Conservation (phyloP, 2,888 invertebrate species). For the Margaritifera margaritifera region DNA sequence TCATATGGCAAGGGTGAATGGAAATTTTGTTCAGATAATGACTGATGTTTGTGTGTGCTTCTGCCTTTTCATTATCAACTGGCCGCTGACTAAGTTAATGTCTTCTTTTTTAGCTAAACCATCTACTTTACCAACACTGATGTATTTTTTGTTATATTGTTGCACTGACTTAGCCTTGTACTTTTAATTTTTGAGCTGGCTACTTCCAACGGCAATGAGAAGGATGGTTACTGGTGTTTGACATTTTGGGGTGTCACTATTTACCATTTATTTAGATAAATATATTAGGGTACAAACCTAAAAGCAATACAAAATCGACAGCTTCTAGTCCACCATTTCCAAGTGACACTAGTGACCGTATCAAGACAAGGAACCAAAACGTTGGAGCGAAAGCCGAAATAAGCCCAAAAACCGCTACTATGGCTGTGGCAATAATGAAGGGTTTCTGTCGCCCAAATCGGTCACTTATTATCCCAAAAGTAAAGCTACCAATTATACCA, state of each 20-base stretch:
- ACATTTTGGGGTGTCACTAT: background rate
- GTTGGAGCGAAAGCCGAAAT: slow-evolving; percentile 52
- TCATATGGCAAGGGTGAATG: too few species aligned
- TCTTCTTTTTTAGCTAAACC: too few species aligned
- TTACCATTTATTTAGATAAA: background rate
- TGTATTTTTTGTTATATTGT: too few species aligned
- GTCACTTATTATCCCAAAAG: slow-evolving; percentile 58
- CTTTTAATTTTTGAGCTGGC: background rate
- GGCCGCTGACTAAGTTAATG: too few species aligned
- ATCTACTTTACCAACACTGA: too few species aligned
- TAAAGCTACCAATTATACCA: slow-evolving; percentile 54
- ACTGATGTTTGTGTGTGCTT: too few species aligned
- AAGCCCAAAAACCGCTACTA: slow-evolving; percentile 56
- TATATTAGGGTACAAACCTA: slow-evolving; percentile 44
- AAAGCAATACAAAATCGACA: slow-evolving; percentile 54
- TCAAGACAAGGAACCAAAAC: slow-evolving; percentile 46
- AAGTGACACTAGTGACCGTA: slow-evolving; percentile 49
- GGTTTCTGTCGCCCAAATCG: slow-evolving; percentile 56
- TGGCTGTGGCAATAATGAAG: slow-evolving; percentile 42
- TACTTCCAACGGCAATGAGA: background rate
- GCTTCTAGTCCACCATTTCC: slow-evolving; percentile 60
- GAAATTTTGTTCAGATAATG: too few species aligned
- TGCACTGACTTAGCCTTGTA: background rate
- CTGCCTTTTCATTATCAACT: too few species aligned
- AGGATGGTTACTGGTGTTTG: background rate